Conservation (phyloP, 2,113 vertebrate genomes). For the Grammomys dolichurus region DNA sequence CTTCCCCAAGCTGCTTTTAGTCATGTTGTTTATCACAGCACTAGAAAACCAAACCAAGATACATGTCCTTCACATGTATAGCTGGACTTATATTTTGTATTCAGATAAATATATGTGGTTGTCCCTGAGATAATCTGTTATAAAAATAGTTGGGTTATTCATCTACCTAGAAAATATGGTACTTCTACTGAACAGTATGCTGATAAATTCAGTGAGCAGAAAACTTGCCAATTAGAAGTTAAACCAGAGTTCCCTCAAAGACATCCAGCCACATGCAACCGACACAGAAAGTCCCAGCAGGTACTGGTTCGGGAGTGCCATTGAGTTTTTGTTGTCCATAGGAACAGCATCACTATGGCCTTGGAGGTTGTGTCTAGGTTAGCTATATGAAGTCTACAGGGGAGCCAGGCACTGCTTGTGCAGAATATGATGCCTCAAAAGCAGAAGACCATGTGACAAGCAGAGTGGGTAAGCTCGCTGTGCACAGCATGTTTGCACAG, state of each 20-base stretch:
- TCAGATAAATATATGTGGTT: constrained; percentile 93
- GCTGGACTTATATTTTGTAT: constrained; percentile 91
- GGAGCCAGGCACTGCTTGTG: constrained; percentile 93
- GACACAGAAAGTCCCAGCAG: constrained; percentile 94
- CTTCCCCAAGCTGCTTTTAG: not conserved
- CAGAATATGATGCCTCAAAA: constrained; percentile 88
- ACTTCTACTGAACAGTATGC: constrained; percentile 87
- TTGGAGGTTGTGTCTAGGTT: constrained; percentile 91
- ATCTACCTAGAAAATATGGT: constrained; percentile 91
- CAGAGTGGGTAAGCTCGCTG: constrained; percentile 90
- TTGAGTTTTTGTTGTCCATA: constrained; percentile 91
- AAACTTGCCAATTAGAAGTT: constrained; percentile 84
- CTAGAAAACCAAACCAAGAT: not conserved
- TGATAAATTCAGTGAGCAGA: constrained; percentile 93
- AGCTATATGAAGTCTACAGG: constrained; percentile 88
- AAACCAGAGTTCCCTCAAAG: constrained; percentile 85
- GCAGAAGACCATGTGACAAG: constrained; percentile 93
- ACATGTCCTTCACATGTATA: constrained; percentile 87
- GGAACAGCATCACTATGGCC: constrained; percentile 91
- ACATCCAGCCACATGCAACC: constrained; percentile 79
- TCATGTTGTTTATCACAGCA: not conserved
- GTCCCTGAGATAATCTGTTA: constrained; percentile 90
- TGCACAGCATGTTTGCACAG: constrained; percentile 92
- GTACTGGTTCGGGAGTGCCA: constrained; percentile 89
- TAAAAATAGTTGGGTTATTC: constrained; percentile 81